These are phyloP conservation scores for Myripristis murdjan DNA, from an alignment of 2,797 vertebrate genomes.

Conservation along the genomic window DNA sequence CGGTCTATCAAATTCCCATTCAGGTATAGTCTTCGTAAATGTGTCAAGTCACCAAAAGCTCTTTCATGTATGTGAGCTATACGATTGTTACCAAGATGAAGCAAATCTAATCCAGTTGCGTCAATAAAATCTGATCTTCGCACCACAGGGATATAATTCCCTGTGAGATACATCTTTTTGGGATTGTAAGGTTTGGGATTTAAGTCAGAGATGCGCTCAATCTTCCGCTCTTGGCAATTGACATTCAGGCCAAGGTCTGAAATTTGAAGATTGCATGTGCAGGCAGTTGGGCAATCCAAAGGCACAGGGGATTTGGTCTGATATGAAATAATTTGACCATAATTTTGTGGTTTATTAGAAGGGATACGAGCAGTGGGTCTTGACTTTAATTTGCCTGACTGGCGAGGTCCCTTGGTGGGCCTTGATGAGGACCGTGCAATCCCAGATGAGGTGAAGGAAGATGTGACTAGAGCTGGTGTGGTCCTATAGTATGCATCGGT, in stretches of 20 bases:
- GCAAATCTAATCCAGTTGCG: slow-evolving; percentile 93
- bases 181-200: slow-evolving; percentile 98
- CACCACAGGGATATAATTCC: slow-evolving; percentile 94
- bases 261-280: slow-evolving; percentile 98
- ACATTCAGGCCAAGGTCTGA: slow-evolving; percentile 98
- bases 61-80: slow-evolving; percentile 92
- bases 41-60: slow-evolving; percentile 93
- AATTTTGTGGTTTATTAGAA: slow-evolving; percentile 93
- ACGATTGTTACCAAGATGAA: slow-evolving; percentile 97
- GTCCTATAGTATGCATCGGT: slow-evolving; percentile 93
- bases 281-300: slow-evolving; percentile 96
- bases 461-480: slow-evolving; percentile 89
- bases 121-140: slow-evolving; percentile 93
- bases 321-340: slow-evolving; percentile 94
- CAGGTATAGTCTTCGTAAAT: slow-evolving; percentile 94
- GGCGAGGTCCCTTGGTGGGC: slow-evolving; percentile 93
- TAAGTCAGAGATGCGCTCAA: slow-evolving; percentile 94
- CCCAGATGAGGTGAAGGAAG: slow-evolving; percentile 92
- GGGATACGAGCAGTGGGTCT: slow-evolving; percentile 91
- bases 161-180: slow-evolving; percentile 98
- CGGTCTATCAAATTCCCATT: slow-evolving; percentile 96
- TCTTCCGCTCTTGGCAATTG: slow-evolving; percentile 98
- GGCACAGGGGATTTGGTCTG: slow-evolving; percentile 99
- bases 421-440: slow-evolving; percentile 92
- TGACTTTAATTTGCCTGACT: slow-evolving; percentile 92